Evolutionary conservation across 2,797 vertebrate genomes (phyloP).

Genomic region (Amphiprion clarkii): DNA sequence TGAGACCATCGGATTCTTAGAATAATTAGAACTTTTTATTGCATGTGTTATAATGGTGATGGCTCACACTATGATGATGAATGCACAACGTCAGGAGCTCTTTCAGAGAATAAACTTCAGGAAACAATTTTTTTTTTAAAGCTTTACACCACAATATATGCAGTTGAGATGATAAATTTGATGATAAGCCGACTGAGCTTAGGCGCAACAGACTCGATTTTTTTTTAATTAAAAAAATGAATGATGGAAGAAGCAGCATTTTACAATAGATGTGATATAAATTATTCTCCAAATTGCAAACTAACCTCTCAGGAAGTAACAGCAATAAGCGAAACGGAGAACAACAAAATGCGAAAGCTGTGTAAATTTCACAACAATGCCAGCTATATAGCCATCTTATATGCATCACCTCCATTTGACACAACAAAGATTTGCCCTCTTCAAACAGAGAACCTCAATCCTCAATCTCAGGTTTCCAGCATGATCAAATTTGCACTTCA

Average conservation of each 20-base stretch:
- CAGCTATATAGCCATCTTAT: constrained; percentile 20
- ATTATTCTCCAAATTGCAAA: constrained; percentile 17
- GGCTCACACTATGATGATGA: constrained; percentile 54
- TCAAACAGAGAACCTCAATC: constrained; percentile 77
- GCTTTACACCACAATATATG: constrained; percentile 27
- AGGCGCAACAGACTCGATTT: neutral
- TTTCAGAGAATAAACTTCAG: constrained; percentile 25
- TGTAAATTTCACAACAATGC: neutral
- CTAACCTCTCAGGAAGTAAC: neutral
- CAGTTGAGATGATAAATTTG: constrained; percentile 13
- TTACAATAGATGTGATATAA: neutral
- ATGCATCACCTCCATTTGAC: constrained; percentile 52
- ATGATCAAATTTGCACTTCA: constrained; percentile 91
- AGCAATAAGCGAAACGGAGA: neutral
- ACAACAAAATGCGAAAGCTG: neutral
- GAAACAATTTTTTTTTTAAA: constrained; percentile 18
- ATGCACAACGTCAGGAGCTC: constrained; percentile 39
- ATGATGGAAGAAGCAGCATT: too few relatives aligned
- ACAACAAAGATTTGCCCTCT: constrained; percentile 65
- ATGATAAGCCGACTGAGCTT: neutral
- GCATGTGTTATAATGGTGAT: constrained; percentile 48
- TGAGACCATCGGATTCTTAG: constrained; percentile 61
- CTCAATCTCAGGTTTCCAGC: constrained; percentile 85
- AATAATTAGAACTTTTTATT: constrained; percentile 73
- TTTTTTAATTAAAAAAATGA: neutral